These are phyloP conservation scores for Apantesis nais DNA, from an alignment of 2,888 invertebrate species.

Conservation along the genomic window DNA sequence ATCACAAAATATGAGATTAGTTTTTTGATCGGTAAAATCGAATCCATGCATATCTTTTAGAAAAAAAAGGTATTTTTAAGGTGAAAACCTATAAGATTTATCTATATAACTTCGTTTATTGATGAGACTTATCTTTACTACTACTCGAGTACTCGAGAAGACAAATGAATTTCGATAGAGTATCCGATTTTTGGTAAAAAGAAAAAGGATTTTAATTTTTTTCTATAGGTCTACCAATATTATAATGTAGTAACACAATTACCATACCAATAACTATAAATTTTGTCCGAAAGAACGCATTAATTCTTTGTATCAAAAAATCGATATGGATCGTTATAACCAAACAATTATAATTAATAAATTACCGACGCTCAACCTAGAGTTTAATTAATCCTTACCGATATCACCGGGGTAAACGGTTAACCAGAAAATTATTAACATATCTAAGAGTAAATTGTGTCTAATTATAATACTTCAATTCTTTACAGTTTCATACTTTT, in stretches of 20 bases:
- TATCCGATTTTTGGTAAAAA: no score
- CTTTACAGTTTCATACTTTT: not conserved
- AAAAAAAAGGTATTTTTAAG: no score
- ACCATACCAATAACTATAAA: not conserved
- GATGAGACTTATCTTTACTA: not conserved
- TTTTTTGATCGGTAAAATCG: no score
- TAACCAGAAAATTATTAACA: constrained; percentile 13
- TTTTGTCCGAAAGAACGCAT: not conserved
- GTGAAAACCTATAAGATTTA: no score
- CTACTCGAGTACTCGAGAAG: not conserved
- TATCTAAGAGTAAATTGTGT: not conserved
- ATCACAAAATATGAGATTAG: no score
- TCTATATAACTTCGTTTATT: not conserved
- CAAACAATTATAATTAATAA: constrained; percentile 32
- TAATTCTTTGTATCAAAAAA: not conserved
- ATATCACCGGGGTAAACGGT: constrained; percentile 22
- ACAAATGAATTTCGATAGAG: not conserved
- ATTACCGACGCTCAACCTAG: constrained; percentile 25
- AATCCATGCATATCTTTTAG: no score
- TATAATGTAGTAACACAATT: no score
- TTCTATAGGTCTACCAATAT: no score
- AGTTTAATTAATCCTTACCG: constrained; percentile 24
- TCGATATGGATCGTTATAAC: not conserved
- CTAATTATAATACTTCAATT: constrained; percentile 5
- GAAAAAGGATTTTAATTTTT: no score